Evolutionary conservation across 2,888 invertebrate species (phyloP), one percentile per base, ranked within the genome.

Genomic region (Neoaliturus tenellus): DNA sequence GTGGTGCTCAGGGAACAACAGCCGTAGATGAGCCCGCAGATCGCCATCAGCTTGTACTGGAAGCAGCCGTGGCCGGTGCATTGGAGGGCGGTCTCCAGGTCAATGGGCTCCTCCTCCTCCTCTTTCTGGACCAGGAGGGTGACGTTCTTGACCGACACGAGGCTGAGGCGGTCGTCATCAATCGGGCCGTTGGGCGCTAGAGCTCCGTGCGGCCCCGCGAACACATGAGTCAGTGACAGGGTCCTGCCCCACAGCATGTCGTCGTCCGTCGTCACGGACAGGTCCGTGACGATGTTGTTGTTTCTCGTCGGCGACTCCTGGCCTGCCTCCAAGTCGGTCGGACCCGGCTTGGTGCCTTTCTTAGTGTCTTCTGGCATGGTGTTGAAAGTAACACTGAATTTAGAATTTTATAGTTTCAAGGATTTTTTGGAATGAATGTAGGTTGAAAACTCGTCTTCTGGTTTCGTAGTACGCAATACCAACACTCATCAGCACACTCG

Each of bases 1-100:
- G 93, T 93, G 71, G 93, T 93, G 86, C 93, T 94, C 87, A 95
- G 93, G 1, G 95, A 94, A 89, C 95, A 95, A 83, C 94, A 93
- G 10, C 94, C 94, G 89, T 94, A 94, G 85, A 95, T 93, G 80
- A 93, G 93, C 1, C 95, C 95, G 88, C 94, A 94, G 0, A 94
- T 92, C 87, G 92, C 90, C 85, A 94, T 90, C 71, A 95, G 91
- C 85, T 92, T 89, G 89, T 92, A 92, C 89, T 95, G 94, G 90
- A 94, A 95, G 86, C 91, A 91, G 82, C 95, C 95, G 90, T 93
- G 93, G 0, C 94, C 95, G 94, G 90, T 48, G 25, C 25, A n/a
- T 2, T 23, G 10, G 17, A 78, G 31, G 20, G 78, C 78, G 28
- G 78, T 55, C 55, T 78, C 78, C 14, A 78, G 48, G 48, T 78